These are phyloP conservation scores for Apaloderma vittatum DNA, from an alignment of 2,113 vertebrate genomes.

Conservation along the genomic window DNA sequence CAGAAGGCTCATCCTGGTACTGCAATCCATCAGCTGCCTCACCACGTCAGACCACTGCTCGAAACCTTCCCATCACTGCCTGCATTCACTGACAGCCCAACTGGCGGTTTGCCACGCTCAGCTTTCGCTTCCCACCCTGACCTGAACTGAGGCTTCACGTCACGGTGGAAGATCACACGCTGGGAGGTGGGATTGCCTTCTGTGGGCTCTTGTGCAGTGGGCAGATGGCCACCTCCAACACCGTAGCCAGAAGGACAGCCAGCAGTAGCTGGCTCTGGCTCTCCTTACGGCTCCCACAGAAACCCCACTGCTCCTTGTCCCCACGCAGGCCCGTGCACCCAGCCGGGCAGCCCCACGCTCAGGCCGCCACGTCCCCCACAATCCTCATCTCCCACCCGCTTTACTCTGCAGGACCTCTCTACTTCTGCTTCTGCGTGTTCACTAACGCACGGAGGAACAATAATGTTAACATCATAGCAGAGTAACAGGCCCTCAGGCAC, in stretches of 20 bases:
- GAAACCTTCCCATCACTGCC: neutral
- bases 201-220: neutral
- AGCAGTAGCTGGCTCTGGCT: neutral
- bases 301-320: neutral
- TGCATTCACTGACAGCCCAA: neutral
- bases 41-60: neutral
- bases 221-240: neutral
- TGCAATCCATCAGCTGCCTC: neutral
- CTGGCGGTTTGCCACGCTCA: neutral
- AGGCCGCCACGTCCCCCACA: neutral
- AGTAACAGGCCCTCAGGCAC: neutral
- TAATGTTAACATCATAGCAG: neutral
- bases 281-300: neutral
- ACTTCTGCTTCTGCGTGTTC: neutral
- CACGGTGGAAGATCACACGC: neutral
- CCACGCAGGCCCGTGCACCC: fast-evolving
- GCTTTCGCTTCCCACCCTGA: neutral
- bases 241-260: fast-evolving
- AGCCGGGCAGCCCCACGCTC: neutral
- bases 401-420: neutral
- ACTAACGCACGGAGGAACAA: neutral
- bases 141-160: fast-evolving
- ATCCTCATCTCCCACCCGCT: neutral
- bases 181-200: neutral
- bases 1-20: neutral